A percentile compares a stretch with the other conserved stretches of the same genome.
phyloP scores from a whole-genome alignment of 2,113 vertebrate species.

The Drymodes brunneopygia region DNA sequence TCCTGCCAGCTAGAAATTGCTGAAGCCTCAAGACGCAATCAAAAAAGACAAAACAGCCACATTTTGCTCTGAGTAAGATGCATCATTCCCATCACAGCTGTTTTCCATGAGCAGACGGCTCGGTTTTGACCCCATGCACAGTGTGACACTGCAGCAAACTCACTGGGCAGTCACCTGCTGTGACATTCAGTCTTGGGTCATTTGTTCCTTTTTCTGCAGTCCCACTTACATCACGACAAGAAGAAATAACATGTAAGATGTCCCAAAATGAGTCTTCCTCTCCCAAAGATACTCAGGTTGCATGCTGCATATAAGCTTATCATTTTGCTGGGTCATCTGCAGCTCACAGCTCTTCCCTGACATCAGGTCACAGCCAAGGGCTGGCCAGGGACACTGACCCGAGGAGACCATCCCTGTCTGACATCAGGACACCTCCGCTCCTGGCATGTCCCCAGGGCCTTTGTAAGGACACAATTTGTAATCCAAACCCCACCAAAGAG shows the following conservation, averaged over 20 bases:
- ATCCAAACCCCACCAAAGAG: background rate
- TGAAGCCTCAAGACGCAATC: background rate
- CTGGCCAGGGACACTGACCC: accelerated
- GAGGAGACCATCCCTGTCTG: background rate
- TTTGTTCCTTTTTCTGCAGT: background rate
- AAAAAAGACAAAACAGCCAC: background rate
- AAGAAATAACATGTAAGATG: background rate
- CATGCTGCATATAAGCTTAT: too few relatives aligned
- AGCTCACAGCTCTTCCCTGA: background rate
- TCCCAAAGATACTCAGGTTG: background rate
- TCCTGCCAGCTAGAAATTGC: background rate
- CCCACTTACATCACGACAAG: background rate
- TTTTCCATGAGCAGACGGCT: background rate
- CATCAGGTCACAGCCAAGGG: background rate
- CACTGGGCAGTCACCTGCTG: background rate
- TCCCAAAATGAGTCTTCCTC: background rate
- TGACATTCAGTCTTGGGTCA: background rate
- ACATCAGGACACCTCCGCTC: accelerated
- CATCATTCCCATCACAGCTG: background rate
- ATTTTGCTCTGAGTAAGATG: background rate
- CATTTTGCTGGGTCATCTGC: background rate
- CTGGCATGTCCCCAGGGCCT: accelerated
- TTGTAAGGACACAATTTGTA: background rate
- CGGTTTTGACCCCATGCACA: background rate
- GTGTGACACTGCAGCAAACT: background rate